Evolutionary conservation across 1,140 invertebrate species (phyloP), one percentile per base, ranked within the genome.

Genomic region (Drosophila leontia): DNA sequence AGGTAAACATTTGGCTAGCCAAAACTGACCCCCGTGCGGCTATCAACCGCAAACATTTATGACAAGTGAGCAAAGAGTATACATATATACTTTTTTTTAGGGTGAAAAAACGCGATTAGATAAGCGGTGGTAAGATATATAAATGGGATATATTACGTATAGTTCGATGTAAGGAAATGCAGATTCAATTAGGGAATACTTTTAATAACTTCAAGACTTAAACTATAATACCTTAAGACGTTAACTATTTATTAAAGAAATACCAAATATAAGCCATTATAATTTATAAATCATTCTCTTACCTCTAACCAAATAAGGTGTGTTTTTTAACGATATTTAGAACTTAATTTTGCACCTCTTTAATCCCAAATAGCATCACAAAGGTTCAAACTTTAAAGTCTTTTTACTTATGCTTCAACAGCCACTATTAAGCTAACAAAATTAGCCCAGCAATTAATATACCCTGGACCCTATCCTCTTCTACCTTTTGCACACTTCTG

Each of bases 1-100:
- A 87, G 79, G 60, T 65, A 87, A 87, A 87, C 64, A 74, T 80
- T 74, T 62, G 53, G 53, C 35, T 50, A 65, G 56, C 60, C 60
- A 59, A 75, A 80, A 50, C 44, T 56, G 53, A 56, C 45, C 53
- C 35, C 50, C 42, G 13, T n/a, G 32, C 8, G 42, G 41, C 34
- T 11, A 45, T 58, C 19, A 58, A 34, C 23, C 35, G 53, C 62
- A 44, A 32, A 63, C 34, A 70, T 45, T 59, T 48, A 47, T 32
- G 50, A 60, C 57, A 68, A 70, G 44, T 69, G n/a, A 55, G 51
- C 11, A 58, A 78, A 62, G 15, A 62, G 29, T 48, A 37, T 35
- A n/a, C n/a, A n/a, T n/a, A 34, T 48, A 26, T 26, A 26, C 5
- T 29, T 55, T 13, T n/a, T 37, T 51, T 15, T 41, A 6, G 42